phyloP scores from a whole-genome alignment of 2,113 vertebrate genomes.

The Rhineura floridana region DNA sequence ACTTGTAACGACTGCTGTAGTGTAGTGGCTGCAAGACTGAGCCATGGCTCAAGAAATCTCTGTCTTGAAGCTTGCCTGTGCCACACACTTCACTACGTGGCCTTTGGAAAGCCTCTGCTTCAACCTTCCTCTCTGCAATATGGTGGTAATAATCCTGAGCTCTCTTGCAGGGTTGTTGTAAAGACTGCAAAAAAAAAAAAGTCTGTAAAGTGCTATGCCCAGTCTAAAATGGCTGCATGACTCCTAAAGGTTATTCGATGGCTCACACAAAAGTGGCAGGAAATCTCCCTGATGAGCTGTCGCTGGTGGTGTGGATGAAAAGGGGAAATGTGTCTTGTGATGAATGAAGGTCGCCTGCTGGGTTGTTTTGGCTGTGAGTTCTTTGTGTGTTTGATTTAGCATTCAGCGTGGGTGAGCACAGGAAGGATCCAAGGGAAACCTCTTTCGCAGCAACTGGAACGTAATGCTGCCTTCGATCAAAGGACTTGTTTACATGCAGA shows the following conservation, averaged over 20 bases:
- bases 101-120: not conserved
- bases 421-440: conserved; percentile 14
- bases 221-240: not conserved
- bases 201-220: not conserved
- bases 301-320: not conserved
- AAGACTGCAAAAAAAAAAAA: not conserved
- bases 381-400: conserved; percentile 38
- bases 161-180: not conserved
- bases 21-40: too few species aligned
- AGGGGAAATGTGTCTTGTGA: conserved; percentile 12
- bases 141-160: not conserved
- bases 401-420: conserved; percentile 48
- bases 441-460: not conserved
- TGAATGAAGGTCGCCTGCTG: conserved; percentile 29
- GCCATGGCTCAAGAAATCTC: not conserved
- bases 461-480: fast-evolving
- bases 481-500: conserved; percentile 2
- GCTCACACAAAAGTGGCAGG: not conserved
- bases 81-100: not conserved
- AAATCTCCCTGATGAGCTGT: not conserved
- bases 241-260: too few species aligned
- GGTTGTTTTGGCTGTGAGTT: conserved; percentile 19
- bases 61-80: not conserved
- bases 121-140: not conserved
- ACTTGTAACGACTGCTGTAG: too few species aligned